Conservation (phyloP, 2,797 vertebrate genomes). For the Trachops cirrhosus region DNA sequence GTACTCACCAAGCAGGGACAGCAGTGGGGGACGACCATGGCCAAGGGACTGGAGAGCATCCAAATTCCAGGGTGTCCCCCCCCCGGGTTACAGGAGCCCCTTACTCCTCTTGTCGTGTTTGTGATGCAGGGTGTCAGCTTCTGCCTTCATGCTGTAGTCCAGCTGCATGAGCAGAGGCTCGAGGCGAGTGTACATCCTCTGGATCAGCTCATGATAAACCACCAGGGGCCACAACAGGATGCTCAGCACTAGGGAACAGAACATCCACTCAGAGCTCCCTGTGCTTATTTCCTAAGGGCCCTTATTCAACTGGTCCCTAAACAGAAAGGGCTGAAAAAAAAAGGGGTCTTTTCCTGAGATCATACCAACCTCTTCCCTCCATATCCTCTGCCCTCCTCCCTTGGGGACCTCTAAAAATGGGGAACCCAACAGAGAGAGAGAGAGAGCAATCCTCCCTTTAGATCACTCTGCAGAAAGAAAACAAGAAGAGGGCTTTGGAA, state of each 20-base stretch:
- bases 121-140: conserved; percentile 89
- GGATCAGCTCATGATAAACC: conserved; percentile 98
- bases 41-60: not conserved
- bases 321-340: not conserved
- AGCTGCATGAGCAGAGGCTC: conserved; percentile 99
- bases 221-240: conserved; percentile 97
- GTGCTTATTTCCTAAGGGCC: not conserved
- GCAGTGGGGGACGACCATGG: not conserved
- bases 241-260: conserved; percentile 88
- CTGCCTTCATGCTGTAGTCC: conserved; percentile 99
- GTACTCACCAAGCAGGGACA: conserved; percentile 24
- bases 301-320: not conserved
- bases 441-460: not conserved
- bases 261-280: conserved; percentile 24
- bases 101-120: conserved; percentile 97
- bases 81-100: conserved; percentile 58
- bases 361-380: not conserved
- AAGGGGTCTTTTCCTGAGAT: not conserved
- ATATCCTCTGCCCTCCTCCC: not conserved
- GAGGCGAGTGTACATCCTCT: conserved; percentile 97
- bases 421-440: not conserved
- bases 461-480: not conserved
- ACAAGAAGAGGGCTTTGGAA: not conserved
- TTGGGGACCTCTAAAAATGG: not conserved
- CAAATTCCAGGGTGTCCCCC: not conserved